A percentile compares a stretch with the other conserved stretches of the same genome.
These are phyloP conservation scores for Natator depressus DNA, from an alignment of 2,113 vertebrate genomes.

Conservation along the genomic window DNA sequence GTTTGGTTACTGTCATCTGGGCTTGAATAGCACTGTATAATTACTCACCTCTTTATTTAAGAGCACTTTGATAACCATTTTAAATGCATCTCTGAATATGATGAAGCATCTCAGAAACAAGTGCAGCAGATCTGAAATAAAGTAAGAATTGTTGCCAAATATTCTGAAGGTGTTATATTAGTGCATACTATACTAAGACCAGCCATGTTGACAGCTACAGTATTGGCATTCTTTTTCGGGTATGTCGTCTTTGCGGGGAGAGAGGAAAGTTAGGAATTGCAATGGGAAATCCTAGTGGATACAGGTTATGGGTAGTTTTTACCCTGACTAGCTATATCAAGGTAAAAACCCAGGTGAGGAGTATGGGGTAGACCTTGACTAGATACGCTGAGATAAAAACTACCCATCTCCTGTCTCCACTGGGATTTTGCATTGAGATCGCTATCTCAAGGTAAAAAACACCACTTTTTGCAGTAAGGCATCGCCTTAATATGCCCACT, in stretches of 20 bases:
- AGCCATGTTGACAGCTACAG: neutral
- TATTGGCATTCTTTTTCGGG: neutral
- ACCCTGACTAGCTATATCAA: neutral
- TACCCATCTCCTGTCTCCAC: neutral
- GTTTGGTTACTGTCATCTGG: accelerated
- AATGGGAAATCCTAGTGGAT: neutral
- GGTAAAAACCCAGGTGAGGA: neutral
- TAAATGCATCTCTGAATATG: neutral
- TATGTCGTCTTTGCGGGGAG: neutral
- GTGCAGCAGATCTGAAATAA: neutral
- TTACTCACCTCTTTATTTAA: neutral
- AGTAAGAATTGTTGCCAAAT: neutral
- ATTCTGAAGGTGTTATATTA: neutral
- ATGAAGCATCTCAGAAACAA: neutral
- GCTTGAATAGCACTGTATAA: neutral
- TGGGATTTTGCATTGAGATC: neutral
- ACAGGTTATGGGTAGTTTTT: neutral
- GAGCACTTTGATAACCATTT: neutral
- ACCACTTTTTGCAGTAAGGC: neutral
- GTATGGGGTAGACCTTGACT: neutral
- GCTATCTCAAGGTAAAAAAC: neutral
- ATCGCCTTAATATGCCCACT: too few species aligned
- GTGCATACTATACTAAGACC: neutral
- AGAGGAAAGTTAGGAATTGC: neutral
- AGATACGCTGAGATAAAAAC: neutral